Base-by-base conservation (phyloP, 2,797 vertebrate genomes). In the Onychomys torridus region DNA sequence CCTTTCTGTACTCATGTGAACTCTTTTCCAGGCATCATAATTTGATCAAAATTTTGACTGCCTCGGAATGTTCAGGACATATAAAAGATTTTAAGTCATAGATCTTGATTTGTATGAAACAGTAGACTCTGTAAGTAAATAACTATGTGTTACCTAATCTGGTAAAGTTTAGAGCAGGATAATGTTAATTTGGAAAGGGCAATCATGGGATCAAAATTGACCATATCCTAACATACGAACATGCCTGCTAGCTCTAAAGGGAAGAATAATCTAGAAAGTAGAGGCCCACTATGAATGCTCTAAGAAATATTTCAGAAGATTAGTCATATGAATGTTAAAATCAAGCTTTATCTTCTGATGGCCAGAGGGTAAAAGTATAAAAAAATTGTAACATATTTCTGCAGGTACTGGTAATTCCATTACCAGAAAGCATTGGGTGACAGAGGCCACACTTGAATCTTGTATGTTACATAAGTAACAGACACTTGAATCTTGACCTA, bases 11-110 rank as follows among this genome's bases (percentile, higher is more conserved):
- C 57, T 79, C 21, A 19, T 84, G 5, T 63, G 32, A 88, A 37
- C 29, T 40, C 71, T 81, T n/a, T 69, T 94, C 59, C 49, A 78
- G 49, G 29, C 65, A 76, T 87, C 11, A 73, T 82, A 77, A 77
- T 81, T 87, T 94, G 23, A 94, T 95, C 65, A 93, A 75, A 29
- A 2, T 37, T 49, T 77, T 78, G 93, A 91, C n/a, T 59, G 12
- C 23, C 46, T 77, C 63, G 52, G 59, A 93, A 88, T 88, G 10
- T 73, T 88, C 59, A 34, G 37, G 46, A 7, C 19, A 95, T 3
- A 93, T 37, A 86, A 75, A 6, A 90, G 1, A 71, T 81, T 85
- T 94, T 46, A n/a, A 73, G 46, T 77, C 77, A 88, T 16, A 93
- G 25, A 75, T 43, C 23, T 84, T 88, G 63, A 59, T 81, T 75